Percentiles rank a stretch among this genome's conserved stretches.
Conservation (phyloP, 2,888 invertebrate species). For the Xanthia icteritia region DNA sequence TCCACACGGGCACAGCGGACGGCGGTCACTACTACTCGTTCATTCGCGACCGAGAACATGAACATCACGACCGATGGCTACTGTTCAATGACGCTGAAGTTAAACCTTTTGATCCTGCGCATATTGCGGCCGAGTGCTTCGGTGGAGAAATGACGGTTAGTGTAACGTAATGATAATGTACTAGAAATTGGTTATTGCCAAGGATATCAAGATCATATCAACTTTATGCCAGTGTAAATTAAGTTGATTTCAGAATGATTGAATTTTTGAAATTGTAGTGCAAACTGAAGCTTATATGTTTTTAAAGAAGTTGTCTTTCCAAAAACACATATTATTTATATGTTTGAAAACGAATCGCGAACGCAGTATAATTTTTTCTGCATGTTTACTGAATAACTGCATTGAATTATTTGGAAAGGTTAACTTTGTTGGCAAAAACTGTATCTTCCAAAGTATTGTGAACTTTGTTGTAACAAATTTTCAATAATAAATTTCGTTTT, state of each 20-base stretch:
- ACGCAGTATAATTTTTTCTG: neutral
- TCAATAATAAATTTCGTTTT: neutral
- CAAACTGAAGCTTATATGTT: neutral
- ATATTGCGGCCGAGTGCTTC: constrained; percentile 98
- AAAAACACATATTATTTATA: neutral
- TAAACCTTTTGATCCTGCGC: constrained; percentile 98
- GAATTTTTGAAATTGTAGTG: neutral
- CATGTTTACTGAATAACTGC: neutral
- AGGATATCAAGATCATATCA: neutral
- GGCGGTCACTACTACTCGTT: constrained; percentile 99
- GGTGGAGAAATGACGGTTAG: constrained; percentile 98
- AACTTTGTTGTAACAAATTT: neutral
- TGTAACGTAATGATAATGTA: neutral
- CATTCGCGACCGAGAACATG: constrained; percentile 95
- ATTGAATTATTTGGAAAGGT: neutral
- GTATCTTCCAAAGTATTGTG: neutral
- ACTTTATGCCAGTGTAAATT: neutral
- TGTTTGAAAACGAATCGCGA: neutral
- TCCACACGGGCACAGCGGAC: constrained; percentile 99
- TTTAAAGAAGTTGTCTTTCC: neutral
- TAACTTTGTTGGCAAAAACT: neutral
- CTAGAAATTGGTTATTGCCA: neutral
- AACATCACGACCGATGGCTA: constrained; percentile 96
- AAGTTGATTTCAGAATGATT: neutral
- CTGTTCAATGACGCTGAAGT: constrained; percentile 98